Evolutionary conservation across 2,113 vertebrate genomes (phyloP).

Genomic region (Pseudopodoces humilis): DNA sequence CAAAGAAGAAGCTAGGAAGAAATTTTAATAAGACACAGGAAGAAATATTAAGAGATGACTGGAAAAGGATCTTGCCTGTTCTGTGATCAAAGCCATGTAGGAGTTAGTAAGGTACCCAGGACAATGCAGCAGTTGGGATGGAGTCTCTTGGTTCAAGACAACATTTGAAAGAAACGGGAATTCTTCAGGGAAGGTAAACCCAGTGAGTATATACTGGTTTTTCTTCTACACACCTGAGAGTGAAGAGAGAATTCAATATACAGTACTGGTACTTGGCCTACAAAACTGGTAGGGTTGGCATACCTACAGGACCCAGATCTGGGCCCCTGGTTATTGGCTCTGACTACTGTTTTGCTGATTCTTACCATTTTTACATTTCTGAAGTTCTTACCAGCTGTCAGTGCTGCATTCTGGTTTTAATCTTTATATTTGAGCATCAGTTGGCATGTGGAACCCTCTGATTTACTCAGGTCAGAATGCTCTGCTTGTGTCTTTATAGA

Average conservation of each 20-base stretch:
- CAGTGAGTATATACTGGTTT: neutral
- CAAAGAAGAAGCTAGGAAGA: neutral
- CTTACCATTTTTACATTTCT: neutral
- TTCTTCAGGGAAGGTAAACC: neutral
- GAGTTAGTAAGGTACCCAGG: neutral
- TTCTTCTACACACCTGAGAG: neutral
- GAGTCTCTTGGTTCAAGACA: neutral
- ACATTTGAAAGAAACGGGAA: neutral
- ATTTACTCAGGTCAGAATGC: neutral
- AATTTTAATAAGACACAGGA: neutral
- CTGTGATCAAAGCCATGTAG: neutral
- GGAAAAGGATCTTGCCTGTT: neutral
- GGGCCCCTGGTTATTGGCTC: neutral
- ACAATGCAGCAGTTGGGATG: neutral
- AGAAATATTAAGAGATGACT: neutral
- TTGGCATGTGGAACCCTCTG: neutral
- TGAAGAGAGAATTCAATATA: neutral
- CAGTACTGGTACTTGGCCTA: neutral
- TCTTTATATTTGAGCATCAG: neutral
- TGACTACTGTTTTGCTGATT: neutral
- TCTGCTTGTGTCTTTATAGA: neutral
- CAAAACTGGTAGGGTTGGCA: neutral
- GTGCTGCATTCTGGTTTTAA: neutral
- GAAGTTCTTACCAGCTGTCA: neutral
- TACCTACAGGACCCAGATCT: neutral